These are phyloP conservation scores for Phrynocephalus guinanensis DNA, from an alignment of 2,797 vertebrate species.

Conservation along the genomic window DNA sequence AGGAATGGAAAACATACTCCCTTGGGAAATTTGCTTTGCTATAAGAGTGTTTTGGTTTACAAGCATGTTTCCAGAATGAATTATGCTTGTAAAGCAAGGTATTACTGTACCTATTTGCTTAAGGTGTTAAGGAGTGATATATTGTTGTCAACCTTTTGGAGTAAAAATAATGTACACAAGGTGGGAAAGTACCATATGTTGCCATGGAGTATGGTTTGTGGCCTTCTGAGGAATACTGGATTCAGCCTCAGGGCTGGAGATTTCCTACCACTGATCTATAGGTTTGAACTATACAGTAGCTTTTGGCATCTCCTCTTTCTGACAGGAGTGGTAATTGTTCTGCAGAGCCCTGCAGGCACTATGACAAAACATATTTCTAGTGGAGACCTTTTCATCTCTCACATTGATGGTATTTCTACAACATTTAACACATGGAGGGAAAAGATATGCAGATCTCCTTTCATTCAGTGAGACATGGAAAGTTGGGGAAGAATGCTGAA, in stretches of 20 bases:
- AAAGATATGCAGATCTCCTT: too few species aligned
- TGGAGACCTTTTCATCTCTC: not conserved
- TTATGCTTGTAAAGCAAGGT: too few species aligned
- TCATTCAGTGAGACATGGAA: not conserved
- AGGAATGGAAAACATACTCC: too few species aligned
- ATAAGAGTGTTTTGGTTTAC: too few species aligned
- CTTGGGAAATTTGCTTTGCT: too few species aligned
- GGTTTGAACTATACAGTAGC: not conserved
- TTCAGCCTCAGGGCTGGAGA: too few species aligned
- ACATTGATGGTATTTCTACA: not conserved
- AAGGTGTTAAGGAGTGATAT: too few species aligned
- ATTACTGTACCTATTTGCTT: too few species aligned
- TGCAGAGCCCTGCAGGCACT: not conserved
- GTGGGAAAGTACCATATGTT: not conserved
- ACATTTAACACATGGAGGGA: not conserved
- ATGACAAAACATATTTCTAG: not conserved
- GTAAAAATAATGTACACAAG: not conserved
- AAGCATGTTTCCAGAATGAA: too few species aligned
- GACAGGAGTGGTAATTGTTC: not conserved
- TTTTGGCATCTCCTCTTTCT: not conserved
- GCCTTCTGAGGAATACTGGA: too few species aligned
- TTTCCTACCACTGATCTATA: not conserved
- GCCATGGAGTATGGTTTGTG: not conserved
- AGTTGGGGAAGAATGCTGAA: not conserved
- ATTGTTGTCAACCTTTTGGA: too few species aligned